Evolutionary conservation across 2,888 invertebrate genomes (phyloP).

Genomic region (Rhyacophila evoluta): DNA sequence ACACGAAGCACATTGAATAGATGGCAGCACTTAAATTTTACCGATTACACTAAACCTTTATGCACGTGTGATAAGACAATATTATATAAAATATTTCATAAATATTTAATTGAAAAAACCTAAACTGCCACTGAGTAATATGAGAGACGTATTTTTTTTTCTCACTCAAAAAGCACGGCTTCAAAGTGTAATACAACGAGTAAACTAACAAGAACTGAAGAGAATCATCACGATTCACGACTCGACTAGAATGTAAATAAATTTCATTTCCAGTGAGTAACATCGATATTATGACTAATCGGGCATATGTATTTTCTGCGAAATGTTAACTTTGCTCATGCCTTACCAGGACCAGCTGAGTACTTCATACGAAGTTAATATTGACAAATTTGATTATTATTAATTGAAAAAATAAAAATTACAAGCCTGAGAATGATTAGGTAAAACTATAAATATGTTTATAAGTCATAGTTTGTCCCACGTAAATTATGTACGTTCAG

Average conservation of each 20-base stretch:
- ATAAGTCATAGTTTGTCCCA: no score
- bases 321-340: background rate
- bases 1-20: background rate
- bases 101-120: background rate
- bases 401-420: no score
- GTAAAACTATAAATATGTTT: no score
- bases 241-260: conserved; percentile 16
- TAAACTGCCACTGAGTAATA: background rate
- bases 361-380: no score
- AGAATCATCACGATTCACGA: background rate
- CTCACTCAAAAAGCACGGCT: no score
- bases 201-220: background rate
- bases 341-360: background rate
- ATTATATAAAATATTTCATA: background rate
- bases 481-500: no score
- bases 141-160: no score
- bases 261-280: conserved; percentile 8
- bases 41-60: background rate
- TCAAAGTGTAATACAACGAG: background rate
- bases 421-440: no score
- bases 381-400: no score
- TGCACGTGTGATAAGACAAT: background rate
- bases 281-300: background rate
- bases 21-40: background rate
- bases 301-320: background rate